Evolutionary conservation across 2,888 invertebrate species (phyloP).

Genomic region (Eupeodes luniger): DNA sequence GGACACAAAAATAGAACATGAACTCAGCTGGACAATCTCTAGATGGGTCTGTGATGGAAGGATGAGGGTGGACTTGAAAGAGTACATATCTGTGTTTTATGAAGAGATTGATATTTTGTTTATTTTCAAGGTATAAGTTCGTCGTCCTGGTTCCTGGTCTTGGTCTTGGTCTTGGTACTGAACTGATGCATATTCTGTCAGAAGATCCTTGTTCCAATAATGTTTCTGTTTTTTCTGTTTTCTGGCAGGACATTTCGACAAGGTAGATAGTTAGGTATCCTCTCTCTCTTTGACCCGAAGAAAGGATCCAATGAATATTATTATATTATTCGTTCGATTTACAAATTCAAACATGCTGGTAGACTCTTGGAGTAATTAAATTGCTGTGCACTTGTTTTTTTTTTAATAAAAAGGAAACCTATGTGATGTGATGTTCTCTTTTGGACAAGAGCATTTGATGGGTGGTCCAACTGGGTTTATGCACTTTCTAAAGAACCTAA

Average conservation of each 20-base stretch:
- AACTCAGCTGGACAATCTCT: neutral
- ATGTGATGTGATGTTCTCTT: conserved; percentile 56
- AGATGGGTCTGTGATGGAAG: conserved; percentile 13
- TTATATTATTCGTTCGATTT: conserved; percentile 52
- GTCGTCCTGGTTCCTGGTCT: neutral
- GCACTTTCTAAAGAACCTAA: conserved; percentile 33
- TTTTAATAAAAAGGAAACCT: neutral
- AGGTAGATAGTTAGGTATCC: neutral
- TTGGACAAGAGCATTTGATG: conserved; percentile 6
- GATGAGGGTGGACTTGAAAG: neutral
- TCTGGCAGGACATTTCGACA: conserved; percentile 13
- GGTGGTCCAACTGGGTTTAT: too few relatives aligned
- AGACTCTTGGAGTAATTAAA: conserved; percentile 44
- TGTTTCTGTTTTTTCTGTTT: neutral
- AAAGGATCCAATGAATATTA: conserved; percentile 30
- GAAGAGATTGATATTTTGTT: conserved; percentile 71
- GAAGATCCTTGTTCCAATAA: neutral
- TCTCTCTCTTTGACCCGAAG: conserved; percentile 1
- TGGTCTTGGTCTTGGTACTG: neutral
- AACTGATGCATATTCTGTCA: neutral
- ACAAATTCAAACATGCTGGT: conserved; percentile 50
- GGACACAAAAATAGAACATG: neutral
- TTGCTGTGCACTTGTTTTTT: conserved; percentile 5
- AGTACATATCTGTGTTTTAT: neutral
- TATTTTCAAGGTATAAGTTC: conserved; percentile 39